Percentiles rank a stretch among this genome's conserved stretches.
These are phyloP conservation scores for Brachionus asplanchnoidis DNA, from an alignment of 1,140 invertebrate genomes.

Conservation along the genomic window DNA sequence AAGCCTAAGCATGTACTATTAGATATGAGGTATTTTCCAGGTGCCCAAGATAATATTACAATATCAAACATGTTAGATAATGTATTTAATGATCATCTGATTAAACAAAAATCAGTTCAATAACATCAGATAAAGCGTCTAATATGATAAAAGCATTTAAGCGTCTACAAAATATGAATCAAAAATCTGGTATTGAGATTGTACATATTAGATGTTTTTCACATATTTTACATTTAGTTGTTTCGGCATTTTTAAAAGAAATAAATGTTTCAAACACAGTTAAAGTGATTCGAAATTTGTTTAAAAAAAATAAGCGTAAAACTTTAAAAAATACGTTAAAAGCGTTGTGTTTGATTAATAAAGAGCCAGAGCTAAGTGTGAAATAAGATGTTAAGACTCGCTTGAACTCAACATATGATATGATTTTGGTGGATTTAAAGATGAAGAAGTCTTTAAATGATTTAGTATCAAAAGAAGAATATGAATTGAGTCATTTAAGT, in stretches of 20 bases:
- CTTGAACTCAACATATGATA: background rate
- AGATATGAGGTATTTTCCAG: too few species aligned
- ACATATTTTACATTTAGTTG: background rate
- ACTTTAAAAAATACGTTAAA: background rate
- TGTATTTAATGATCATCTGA: background rate
- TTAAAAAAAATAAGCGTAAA: background rate
- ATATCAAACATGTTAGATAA: background rate
- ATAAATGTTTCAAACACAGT: too few species aligned
- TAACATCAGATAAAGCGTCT: background rate
- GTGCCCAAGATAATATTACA: too few species aligned
- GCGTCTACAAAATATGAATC: background rate
- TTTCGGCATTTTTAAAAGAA: too few species aligned
- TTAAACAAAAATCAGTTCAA: background rate
- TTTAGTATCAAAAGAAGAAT: background rate
- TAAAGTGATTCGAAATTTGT: background rate
- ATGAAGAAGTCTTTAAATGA: background rate
- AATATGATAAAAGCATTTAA: background rate
- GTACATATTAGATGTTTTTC: background rate
- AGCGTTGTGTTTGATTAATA: background rate
- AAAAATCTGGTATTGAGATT: background rate
- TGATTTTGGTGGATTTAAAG: background rate
- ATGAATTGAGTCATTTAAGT: background rate
- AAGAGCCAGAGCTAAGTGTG: background rate
- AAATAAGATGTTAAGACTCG: background rate
- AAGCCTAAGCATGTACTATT: too few species aligned